Evolutionary conservation across 92 coral and sea anemone genomes (phyloP).

Genomic region (Heliopora coerulea): DNA sequence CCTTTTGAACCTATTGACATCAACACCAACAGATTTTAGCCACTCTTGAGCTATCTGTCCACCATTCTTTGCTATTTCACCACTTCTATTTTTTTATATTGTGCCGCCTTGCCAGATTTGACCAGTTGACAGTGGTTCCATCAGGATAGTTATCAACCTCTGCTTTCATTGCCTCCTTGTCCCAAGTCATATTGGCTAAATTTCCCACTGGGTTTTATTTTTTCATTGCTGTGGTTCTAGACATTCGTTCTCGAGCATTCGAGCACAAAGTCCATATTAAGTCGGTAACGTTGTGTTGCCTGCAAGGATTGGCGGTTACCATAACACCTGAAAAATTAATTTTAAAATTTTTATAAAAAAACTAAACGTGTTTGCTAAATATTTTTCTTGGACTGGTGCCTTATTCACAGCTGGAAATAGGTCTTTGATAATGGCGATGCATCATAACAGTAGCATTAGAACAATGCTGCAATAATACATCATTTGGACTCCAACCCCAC

Average conservation of each 20-base stretch:
- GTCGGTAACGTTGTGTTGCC: constrained; percentile 26
- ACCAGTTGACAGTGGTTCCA: constrained; percentile 64
- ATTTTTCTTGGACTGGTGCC: too few relatives aligned
- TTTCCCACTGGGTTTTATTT: constrained; percentile 51
- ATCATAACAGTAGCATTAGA: too few relatives aligned
- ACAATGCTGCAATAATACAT: too few relatives aligned
- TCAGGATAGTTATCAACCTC: constrained; percentile 58
- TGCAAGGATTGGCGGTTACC: constrained; percentile 43
- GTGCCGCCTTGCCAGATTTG: constrained; percentile 49
- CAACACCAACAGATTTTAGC: constrained; percentile 45
- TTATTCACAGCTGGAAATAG: too few relatives aligned
- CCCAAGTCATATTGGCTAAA: constrained; percentile 35
- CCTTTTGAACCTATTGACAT: constrained; percentile 50
- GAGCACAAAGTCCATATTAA: constrained; percentile 31
- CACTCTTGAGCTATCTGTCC: constrained; percentile 60
- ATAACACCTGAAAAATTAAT: constrained; percentile 22
- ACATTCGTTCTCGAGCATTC: constrained; percentile 20
- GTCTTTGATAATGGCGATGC: too few relatives aligned
- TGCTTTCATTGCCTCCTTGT: constrained; percentile 39
- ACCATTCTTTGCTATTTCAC: constrained; percentile 63
- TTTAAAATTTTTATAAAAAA: too few relatives aligned
- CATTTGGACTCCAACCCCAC: too few relatives aligned
- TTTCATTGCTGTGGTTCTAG: constrained; percentile 13
- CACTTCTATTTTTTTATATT: constrained; percentile 53
- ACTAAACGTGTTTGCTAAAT: too few relatives aligned